These are phyloP conservation scores for Nibea albiflora DNA, from an alignment of 2,113 vertebrate species.

Conservation along the genomic window DNA sequence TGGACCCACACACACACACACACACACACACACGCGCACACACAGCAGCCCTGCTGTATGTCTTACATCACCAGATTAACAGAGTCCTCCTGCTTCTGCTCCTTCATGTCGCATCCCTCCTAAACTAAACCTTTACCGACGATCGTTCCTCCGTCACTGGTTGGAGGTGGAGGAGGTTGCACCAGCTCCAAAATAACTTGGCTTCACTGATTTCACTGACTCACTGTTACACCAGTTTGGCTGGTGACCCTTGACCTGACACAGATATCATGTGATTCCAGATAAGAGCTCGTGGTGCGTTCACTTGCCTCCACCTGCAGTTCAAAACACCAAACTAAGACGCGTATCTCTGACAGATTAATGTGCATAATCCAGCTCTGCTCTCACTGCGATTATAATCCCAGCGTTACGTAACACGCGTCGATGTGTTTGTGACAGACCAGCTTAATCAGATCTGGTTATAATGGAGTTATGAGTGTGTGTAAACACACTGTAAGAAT, in stretches of 20 bases:
- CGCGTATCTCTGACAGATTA: background rate
- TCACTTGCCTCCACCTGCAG: background rate
- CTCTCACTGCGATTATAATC: slow-evolving; percentile 1
- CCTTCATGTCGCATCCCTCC: background rate
- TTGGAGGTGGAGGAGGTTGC: too few species aligned
- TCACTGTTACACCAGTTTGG: too few species aligned
- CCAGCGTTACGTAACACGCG: background rate
- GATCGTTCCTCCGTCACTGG: too few species aligned
- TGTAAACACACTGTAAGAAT: background rate
- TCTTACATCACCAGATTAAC: slow-evolving; percentile 60
- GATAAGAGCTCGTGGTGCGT: background rate
- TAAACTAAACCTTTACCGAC: too few species aligned
- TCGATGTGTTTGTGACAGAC: background rate
- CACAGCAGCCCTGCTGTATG: slow-evolving; percentile 20
- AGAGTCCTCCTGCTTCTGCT: slow-evolving; percentile 26
- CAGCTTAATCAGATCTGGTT: background rate
- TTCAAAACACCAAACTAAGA: background rate
- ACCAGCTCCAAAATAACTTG: too few species aligned
- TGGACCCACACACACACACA: background rate
- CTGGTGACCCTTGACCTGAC: too few species aligned
- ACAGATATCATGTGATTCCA: too few species aligned
- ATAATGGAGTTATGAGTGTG: background rate
- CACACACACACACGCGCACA: slow-evolving; percentile 1
- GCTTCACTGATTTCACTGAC: too few species aligned
- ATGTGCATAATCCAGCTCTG: slow-evolving; percentile 21